Evolutionary conservation across 2,113 vertebrate species (phyloP).

Genomic region (Rattus rattus): DNA sequence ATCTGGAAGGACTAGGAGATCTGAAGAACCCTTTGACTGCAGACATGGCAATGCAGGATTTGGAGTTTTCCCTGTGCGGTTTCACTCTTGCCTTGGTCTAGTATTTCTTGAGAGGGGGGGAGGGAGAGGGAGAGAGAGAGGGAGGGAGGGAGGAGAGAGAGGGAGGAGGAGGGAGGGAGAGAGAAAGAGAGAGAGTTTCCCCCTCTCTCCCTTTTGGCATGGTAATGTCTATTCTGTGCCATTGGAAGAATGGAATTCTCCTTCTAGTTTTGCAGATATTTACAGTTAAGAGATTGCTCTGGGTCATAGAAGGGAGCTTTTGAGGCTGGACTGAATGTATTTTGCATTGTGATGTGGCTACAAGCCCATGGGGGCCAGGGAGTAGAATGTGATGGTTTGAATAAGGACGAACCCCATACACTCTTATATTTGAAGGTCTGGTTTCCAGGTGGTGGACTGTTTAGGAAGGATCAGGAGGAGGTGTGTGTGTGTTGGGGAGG

Average conservation of each 20-base stretch:
- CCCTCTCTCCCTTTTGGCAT: background rate
- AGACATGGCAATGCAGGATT: background rate
- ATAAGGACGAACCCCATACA: background rate
- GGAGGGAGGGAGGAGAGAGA: no score
- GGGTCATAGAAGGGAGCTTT: background rate
- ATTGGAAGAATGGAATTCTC: background rate
- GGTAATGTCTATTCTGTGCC: background rate
- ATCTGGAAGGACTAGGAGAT: background rate
- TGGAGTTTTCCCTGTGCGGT: background rate
- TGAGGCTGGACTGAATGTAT: background rate
- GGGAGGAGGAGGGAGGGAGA: no score
- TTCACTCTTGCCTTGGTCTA: background rate
- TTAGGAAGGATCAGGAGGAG: background rate
- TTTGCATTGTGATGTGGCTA: background rate
- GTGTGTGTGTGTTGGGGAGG: no score
- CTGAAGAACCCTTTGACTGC: background rate
- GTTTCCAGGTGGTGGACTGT: background rate
- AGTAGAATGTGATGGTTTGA: background rate
- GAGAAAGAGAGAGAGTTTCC: no score
- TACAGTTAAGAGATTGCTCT: background rate
- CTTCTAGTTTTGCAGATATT: background rate
- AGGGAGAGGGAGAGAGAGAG: no score
- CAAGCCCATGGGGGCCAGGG: background rate
- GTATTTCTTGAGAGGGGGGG: background rate
- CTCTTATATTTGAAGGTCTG: background rate